Conservation (phyloP, 2,113 vertebrate species). For the Montifringilla adamsi region DNA sequence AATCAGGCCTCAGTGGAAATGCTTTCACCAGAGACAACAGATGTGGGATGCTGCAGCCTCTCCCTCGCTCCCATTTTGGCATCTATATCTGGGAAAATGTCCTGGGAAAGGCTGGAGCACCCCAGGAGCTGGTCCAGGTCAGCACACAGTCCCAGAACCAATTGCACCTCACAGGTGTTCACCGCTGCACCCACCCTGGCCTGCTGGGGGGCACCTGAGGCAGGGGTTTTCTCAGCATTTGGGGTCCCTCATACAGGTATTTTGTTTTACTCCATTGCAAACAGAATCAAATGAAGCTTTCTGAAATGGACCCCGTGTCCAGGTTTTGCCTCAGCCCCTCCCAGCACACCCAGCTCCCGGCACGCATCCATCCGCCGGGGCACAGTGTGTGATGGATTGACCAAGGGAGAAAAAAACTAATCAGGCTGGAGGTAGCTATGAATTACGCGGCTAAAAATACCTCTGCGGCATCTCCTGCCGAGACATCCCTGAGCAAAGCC, state of each 20-base stretch:
- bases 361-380: rapidly evolving
- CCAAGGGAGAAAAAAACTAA: neutral
- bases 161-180: neutral
- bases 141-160: neutral
- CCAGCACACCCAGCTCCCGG: rapidly evolving
- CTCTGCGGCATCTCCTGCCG: neutral
- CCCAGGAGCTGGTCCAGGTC: neutral
- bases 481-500: neutral
- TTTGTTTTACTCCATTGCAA: rapidly evolving
- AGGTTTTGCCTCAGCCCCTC: neutral
- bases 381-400: neutral
- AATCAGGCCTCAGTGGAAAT: neutral
- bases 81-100: neutral
- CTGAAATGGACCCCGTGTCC: neutral
- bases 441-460: constrained; percentile 20
- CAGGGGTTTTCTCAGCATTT: neutral
- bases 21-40: neutral
- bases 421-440: neutral
- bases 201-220: neutral
- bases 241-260: neutral
- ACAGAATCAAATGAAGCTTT: neutral
- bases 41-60: neutral
- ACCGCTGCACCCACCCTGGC: rapidly evolving
- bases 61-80: neutral
- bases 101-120: neutral